A percentile compares a stretch with the other conserved stretches of the same genome.
These are phyloP conservation scores for Chrysina gloriosa DNA, from an alignment of 2,888 invertebrate genomes.

Conservation along the genomic window DNA sequence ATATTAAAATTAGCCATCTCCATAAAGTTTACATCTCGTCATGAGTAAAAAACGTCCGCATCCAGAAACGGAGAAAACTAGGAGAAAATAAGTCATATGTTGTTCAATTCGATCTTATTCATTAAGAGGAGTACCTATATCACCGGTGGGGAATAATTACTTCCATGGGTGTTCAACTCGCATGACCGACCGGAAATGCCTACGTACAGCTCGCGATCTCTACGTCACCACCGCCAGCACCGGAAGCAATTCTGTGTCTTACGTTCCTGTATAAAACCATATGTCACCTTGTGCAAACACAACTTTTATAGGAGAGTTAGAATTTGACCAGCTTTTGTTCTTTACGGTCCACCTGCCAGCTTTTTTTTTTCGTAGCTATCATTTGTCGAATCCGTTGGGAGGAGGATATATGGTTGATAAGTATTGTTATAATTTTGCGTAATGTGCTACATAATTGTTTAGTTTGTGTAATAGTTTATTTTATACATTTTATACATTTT, in stretches of 20 bases:
- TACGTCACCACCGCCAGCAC: constrained; percentile 40
- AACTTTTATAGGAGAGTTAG: constrained; percentile 9
- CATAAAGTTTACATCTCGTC: too few relatives aligned
- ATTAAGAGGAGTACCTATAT: constrained; percentile 59
- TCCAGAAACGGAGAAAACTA: background rate
- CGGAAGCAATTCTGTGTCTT: constrained; percentile 44
- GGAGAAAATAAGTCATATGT: constrained; percentile 33
- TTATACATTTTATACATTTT: too few relatives aligned
- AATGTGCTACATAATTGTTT: too few relatives aligned
- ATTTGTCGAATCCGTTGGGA: background rate
- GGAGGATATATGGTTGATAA: background rate
- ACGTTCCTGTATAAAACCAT: constrained; percentile 54
- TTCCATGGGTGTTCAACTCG: constrained; percentile 59
- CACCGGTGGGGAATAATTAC: constrained; percentile 54
- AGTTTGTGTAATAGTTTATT: too few relatives aligned
- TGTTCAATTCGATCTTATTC: constrained; percentile 56
- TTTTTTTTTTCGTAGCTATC: constrained; percentile 8
- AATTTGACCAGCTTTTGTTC: constrained; percentile 33
- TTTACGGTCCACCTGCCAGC: constrained; percentile 28
- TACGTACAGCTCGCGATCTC: constrained; percentile 58
- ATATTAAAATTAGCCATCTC: too few relatives aligned
- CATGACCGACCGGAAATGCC: constrained; percentile 63
- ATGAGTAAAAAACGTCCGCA: background rate
- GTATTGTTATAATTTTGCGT: background rate
- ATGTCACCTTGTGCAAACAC: constrained; percentile 55